Base-by-base conservation (phyloP, 2,797 vertebrate species). In the Acanthurus lineatus region DNA sequence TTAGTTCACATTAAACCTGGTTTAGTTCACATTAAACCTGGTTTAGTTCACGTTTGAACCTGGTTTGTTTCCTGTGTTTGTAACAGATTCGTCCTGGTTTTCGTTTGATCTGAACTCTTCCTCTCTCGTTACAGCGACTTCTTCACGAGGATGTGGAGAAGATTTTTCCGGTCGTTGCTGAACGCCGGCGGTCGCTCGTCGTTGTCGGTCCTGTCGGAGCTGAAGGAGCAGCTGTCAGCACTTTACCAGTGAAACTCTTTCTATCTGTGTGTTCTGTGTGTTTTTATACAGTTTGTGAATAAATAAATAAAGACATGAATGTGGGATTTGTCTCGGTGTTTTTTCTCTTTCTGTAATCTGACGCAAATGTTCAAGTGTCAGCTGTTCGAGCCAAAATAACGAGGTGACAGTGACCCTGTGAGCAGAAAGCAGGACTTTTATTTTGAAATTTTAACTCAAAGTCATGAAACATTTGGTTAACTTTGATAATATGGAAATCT, bases 161-260 rank as follows among this genome's bases (percentile, higher is more conserved):
- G 3, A n/a, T 75, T 79, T 16, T 89, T 88, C 77, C 58, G n/a
- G 2, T 44, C 35, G 15, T 5, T 83, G 64, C 69, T 88, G 66
- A 87, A 90, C 42, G 58, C 54, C 1, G 44, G 40, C 0, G 42
- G n/a, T 0, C 15, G 25, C 47, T 82, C 73, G 0, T 45, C 83
- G 0, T 3, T 9, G 11, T 75, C 64, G 0, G 28, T 90, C 28
- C 84, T 89, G 73, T 58, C 49, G 1, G 75, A 79, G 48, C 38
- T 85, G 75, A 47, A 52, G 54, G 71, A 83, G 19, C 56, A 72
- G 45, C 56, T 88, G 51, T 45, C 22, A 0, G 0, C 49, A 9
- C 47, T 81, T 22, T 69, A n/a, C 40, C 44, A 6, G 12, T 87
- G 20, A 83, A 45, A 25, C 9, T 0, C 44, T 42, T 1, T 8